Evolutionary conservation across 2,888 invertebrate genomes (phyloP), one percentile per base, ranked within the genome.

Genomic region (Machimus atricapillus): DNA sequence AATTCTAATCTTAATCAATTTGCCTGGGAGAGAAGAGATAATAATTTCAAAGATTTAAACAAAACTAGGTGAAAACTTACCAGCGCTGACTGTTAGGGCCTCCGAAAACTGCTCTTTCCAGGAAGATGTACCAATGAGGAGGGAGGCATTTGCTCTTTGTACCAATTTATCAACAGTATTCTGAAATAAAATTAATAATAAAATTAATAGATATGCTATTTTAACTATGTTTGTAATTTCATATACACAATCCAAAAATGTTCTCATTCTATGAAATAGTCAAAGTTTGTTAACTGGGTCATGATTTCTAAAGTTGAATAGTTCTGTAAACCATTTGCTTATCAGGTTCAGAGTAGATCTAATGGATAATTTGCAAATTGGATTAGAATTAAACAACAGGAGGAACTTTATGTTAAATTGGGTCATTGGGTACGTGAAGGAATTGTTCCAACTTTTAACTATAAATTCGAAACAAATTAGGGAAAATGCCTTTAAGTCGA

Each of bases 91-190:
- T 74, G 98, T 98, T 89, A 99, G 93, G 58, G 99, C 99, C 93
- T 99, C 99, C 90, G 97, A 94, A 92, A 99, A 99, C 93, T 99
- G 99, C 91, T 99, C 99, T 92, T 97, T 97, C 99, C 99, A 99
- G 0, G 98, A 98, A n/a, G 98, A 98, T 23, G 99, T 98, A 88
- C 99, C 96, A 90, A 97, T 95, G 89, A 99, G 95, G 89, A 99
- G 94, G 23, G 99, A 98, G 76, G 98, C 97, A 93, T 99, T 99
- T 88, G 99, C 98, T 91, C 98, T 96, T 94, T 99, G 98, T 90
- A 99, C 97, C 92, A 99, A 94, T 93, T 99, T 98, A 94, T 99
- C 99, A 88, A 99, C 99, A 73, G 98, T 98, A 92, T 97, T 98
- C 97, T 98, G 94, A 9, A 94, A 94, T 34, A 86, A 77, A 78